Conservation (phyloP, 30 jellyfish, hydroid and myxozoan species). For the Aurelia coerulea region DNA sequence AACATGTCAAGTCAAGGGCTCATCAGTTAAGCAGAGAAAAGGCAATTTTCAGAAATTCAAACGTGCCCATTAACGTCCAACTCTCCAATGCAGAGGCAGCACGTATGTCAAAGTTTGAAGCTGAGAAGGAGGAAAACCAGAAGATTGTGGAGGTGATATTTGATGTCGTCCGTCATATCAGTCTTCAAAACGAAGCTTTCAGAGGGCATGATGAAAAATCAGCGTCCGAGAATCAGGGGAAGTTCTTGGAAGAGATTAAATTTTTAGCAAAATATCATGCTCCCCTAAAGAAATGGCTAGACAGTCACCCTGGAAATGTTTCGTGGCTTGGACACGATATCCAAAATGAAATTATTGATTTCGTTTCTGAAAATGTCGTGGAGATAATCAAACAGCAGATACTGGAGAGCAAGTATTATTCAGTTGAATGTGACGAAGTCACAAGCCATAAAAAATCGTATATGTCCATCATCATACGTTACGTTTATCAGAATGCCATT, state of each 20-base stretch:
- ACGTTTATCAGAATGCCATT: too few relatives aligned
- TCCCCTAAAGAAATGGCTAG: slow-evolving; percentile 37
- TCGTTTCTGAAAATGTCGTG: not conserved
- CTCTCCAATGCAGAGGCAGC: slow-evolving; percentile 54
- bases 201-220: slow-evolving; percentile 41
- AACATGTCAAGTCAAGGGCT: slow-evolving; percentile 34
- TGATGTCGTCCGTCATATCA: too few relatives aligned
- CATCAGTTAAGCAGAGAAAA: slow-evolving; percentile 19
- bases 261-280: slow-evolving; percentile 46
- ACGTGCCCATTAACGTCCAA: slow-evolving; percentile 29
- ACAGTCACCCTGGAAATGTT: slow-evolving; percentile 15
- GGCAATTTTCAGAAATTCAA: slow-evolving; percentile 6
- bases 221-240: slow-evolving; percentile 45
- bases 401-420: not conserved
- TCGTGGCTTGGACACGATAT: too few relatives aligned
- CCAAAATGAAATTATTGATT: slow-evolving; percentile 17
- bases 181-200: not conserved
- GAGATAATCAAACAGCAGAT: slow-evolving; percentile 30
- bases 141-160: not conserved
- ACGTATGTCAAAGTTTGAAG: slow-evolving; percentile 1
- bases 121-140: slow-evolving; percentile 37
- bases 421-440: slow-evolving; percentile 45
- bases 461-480: slow-evolving; percentile 7
- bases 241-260: slow-evolving; percentile 39
- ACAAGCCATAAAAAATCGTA: slow-evolving; percentile 42